These are phyloP conservation scores for Hemichromis elongatus DNA, from an alignment of 2,113 vertebrate species.

Conservation along the genomic window DNA sequence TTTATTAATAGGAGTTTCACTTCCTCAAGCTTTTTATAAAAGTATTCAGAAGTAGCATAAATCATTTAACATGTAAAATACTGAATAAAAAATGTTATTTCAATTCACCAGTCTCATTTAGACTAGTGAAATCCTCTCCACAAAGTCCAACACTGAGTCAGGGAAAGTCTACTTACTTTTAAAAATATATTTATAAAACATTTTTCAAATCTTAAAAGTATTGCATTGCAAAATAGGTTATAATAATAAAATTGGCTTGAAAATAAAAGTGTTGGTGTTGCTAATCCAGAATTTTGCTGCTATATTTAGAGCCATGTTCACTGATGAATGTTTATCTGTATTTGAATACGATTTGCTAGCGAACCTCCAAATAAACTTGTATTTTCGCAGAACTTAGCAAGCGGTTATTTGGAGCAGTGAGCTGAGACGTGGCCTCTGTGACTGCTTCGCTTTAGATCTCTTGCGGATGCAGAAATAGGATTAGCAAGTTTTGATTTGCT, in stretches of 20 bases:
- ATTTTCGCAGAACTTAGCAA: background rate
- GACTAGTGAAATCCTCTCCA: too few relatives aligned
- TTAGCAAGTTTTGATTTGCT: slow-evolving; percentile 56
- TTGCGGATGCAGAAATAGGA: slow-evolving; percentile 40
- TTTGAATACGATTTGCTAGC: background rate
- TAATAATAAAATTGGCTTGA: background rate
- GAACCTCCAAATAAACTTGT: background rate
- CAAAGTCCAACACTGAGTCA: too few relatives aligned
- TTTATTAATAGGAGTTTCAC: background rate
- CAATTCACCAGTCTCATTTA: too few relatives aligned
- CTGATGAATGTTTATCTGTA: background rate
- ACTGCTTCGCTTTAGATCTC: slow-evolving; percentile 20
- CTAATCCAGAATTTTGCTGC: background rate
- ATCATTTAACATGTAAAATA: too few relatives aligned
- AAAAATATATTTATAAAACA: too few relatives aligned
- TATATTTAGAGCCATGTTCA: background rate
- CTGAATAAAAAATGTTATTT: too few relatives aligned
- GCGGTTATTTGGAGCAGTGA: background rate
- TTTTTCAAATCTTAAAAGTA: too few relatives aligned
- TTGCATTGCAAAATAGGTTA: too few relatives aligned
- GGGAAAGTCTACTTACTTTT: too few relatives aligned
- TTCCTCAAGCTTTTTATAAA: too few relatives aligned
- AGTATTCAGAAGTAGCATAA: background rate
- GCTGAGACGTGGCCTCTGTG: background rate
- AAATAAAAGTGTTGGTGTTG: background rate